These are phyloP conservation scores for Amblyraja radiata DNA, from an alignment of 2,797 vertebrate species.

Conservation along the genomic window DNA sequence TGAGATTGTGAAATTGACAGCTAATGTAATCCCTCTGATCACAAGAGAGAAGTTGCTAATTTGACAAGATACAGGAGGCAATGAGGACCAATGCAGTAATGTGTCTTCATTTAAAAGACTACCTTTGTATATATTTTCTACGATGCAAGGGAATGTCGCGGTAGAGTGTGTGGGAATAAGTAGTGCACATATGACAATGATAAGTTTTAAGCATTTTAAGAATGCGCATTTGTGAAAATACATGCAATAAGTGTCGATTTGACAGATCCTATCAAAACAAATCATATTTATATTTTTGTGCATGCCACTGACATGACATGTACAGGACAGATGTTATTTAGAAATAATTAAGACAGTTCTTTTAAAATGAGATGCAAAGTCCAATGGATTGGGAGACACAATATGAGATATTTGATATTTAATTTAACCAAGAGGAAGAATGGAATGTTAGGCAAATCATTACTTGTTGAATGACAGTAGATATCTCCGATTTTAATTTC, in stretches of 20 bases:
- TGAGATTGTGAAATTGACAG: not conserved
- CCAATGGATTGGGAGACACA: not conserved
- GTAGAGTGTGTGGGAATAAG: no score
- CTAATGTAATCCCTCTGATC: not conserved
- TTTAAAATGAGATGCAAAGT: not conserved
- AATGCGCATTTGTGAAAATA: no score
- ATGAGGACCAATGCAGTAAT: no score
- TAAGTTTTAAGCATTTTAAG: no score
- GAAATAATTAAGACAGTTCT: not conserved
- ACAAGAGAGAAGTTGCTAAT: not conserved
- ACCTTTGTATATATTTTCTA: no score
- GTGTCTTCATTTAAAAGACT: not conserved
- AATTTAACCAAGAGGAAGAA: not conserved
- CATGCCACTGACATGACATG: no score
- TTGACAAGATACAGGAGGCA: not conserved
- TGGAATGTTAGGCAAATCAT: not conserved
- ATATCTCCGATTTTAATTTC: not conserved
- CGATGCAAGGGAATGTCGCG: no score
- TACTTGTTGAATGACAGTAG: not conserved
- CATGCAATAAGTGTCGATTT: not conserved
- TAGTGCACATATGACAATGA: no score
- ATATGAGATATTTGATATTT: not conserved
- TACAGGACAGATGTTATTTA: not conserved
- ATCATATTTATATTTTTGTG: no score
- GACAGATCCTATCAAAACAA: no score